phyloP scores from a whole-genome alignment of 2,113 vertebrate species.

The Paramormyrops kingsleyae region DNA sequence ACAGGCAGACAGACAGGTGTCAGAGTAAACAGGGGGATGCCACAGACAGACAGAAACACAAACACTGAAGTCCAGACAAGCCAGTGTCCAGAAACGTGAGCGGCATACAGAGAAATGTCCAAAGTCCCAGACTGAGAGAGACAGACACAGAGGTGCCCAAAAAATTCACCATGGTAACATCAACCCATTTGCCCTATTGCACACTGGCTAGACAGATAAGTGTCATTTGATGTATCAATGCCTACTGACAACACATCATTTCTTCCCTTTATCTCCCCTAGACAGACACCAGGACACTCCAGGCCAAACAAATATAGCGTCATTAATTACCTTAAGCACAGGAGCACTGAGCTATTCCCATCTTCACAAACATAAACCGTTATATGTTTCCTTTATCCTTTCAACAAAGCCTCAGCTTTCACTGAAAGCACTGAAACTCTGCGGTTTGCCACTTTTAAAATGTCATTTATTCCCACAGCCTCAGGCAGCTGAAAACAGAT shows the following conservation, averaged over 20 bases:
- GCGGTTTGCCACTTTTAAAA: not conserved
- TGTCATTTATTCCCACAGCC: slow-evolving; percentile 5
- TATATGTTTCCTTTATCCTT: not conserved
- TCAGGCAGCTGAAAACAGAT: not conserved
- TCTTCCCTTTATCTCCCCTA: not conserved
- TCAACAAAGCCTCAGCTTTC: not conserved
- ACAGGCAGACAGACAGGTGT: not conserved
- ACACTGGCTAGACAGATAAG: not conserved
- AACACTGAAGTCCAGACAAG: not conserved
- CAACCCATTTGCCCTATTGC: not conserved
- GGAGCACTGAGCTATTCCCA: not conserved
- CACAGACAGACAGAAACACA: not conserved
- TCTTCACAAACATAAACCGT: slow-evolving; percentile 38
- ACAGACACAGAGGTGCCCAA: not conserved
- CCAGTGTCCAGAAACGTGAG: not conserved
- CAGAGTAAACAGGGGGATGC: not conserved
- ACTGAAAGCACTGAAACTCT: not conserved
- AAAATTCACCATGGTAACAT: not conserved
- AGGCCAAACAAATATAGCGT: not conserved
- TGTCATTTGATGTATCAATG: not conserved
- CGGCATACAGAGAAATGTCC: not conserved
- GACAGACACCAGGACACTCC: not conserved
- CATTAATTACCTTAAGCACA: not conserved
- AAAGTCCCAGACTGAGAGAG: not conserved
- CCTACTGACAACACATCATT: not conserved